Percentiles rank a stretch among this genome's conserved stretches.
Evolutionary conservation across 2,797 vertebrate species (phyloP).

Genomic region (Knipowitschia caucasica): DNA sequence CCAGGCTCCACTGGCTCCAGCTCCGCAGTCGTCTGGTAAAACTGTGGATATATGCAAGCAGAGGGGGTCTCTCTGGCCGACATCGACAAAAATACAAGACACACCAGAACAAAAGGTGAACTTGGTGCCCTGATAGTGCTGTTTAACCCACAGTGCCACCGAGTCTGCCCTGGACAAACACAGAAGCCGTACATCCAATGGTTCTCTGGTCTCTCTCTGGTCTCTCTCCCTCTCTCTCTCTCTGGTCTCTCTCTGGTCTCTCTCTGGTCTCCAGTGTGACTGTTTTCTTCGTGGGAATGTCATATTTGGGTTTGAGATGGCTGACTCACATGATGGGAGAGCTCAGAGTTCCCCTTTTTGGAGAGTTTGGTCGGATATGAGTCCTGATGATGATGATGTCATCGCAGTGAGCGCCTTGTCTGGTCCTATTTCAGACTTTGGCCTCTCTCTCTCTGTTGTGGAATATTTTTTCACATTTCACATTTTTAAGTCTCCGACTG

Average conservation of each 20-base stretch:
- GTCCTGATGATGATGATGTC: constrained; percentile 6
- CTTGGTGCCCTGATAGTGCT: constrained; percentile 10
- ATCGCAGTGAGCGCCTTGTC: too few species aligned
- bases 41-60: background rate
- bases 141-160: constrained; percentile 5
- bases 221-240: too few species aligned
- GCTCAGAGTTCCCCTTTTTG: constrained; percentile 34
- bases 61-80: background rate
- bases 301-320: constrained; percentile 25
- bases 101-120: constrained; percentile 7
- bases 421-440: background rate
- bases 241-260: too few species aligned
- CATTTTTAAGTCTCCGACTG: too few species aligned
- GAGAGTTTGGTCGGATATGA: background rate
- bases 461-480: too few species aligned
- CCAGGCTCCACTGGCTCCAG: background rate
- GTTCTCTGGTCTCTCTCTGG: too few species aligned
- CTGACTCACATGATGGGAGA: constrained; percentile 57
- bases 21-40: background rate
- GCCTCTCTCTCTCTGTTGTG: too few species aligned
- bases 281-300: constrained; percentile 27
- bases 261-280: background rate
- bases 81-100: constrained; percentile 1
- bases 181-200: too few species aligned
- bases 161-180: constrained; percentile 1